These are phyloP conservation scores for Vireo griseus DNA, from an alignment of 2,797 vertebrate genomes.

Conservation along the genomic window DNA sequence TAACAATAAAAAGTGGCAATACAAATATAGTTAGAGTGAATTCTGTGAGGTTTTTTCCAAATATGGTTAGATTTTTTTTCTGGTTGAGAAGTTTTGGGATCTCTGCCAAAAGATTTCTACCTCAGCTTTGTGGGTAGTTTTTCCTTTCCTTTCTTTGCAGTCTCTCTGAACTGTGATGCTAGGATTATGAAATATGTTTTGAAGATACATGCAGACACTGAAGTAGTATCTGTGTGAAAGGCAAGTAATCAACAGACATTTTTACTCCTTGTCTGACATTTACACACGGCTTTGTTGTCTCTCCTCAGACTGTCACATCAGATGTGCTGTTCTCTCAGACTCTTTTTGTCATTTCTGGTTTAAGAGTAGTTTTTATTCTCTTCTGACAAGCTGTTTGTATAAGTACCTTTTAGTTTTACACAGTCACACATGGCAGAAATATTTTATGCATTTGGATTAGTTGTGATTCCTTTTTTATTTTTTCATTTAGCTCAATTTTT, in stretches of 20 bases:
- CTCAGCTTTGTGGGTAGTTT: background rate
- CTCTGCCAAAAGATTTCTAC: constrained; percentile 25
- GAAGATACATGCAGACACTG: background rate
- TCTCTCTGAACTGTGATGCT: background rate
- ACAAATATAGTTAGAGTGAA: background rate
- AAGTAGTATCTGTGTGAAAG: constrained; percentile 7
- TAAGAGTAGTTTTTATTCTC: background rate
- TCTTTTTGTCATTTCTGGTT: background rate
- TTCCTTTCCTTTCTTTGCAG: background rate
- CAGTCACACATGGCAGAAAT: background rate
- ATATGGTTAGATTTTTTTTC: constrained; percentile 7
- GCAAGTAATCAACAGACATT: background rate
- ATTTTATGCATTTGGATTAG: background rate
- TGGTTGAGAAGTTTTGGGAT: background rate
- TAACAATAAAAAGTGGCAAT: background rate
- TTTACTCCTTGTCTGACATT: constrained; percentile 15
- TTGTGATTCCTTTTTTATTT: background rate
- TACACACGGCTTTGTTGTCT: constrained; percentile 1
- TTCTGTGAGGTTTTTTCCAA: background rate
- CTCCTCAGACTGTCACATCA: background rate
- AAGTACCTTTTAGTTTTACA: background rate
- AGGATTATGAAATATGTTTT: background rate
- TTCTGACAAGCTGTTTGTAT: background rate
- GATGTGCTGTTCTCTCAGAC: background rate
- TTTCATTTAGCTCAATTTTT: background rate